Evolutionary conservation across 2,113 vertebrate species (phyloP).

Genomic region (Coptodon rendalli): DNA sequence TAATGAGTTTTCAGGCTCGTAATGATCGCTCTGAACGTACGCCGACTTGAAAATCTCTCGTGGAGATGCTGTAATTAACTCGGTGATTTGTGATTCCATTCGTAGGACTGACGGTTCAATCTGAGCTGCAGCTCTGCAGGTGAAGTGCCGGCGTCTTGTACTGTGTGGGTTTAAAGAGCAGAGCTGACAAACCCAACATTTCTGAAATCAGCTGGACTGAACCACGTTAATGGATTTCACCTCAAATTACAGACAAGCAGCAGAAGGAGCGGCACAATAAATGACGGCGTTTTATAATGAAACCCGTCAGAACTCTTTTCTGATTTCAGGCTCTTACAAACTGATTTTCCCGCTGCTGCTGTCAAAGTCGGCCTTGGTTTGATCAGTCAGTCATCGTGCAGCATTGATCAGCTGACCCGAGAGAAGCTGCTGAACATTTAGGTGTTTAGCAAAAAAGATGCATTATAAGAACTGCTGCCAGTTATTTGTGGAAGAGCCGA

Average conservation of each 20-base stretch:
- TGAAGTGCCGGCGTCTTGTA: background rate
- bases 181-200: background rate
- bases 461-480: background rate
- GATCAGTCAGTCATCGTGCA: background rate
- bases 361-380: background rate
- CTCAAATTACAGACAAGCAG: background rate
- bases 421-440: background rate
- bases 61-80: background rate
- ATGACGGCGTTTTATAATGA: background rate
- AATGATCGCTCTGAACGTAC: background rate
- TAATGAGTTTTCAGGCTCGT: background rate
- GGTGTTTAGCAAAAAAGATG: background rate
- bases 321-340: background rate
- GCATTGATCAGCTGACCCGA: background rate
- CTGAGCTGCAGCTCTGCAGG: background rate
- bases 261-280: accelerated
- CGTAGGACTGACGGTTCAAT: background rate
- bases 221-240: background rate
- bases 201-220: background rate
- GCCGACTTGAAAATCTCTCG: background rate
- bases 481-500: background rate
- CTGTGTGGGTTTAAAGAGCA: background rate
- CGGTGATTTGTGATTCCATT: background rate
- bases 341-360: background rate
- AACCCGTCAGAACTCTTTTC: background rate